Evolutionary conservation across 2,888 invertebrate species (phyloP), one percentile per base, ranked within the genome.

Genomic region (Agrochola litura): DNA sequence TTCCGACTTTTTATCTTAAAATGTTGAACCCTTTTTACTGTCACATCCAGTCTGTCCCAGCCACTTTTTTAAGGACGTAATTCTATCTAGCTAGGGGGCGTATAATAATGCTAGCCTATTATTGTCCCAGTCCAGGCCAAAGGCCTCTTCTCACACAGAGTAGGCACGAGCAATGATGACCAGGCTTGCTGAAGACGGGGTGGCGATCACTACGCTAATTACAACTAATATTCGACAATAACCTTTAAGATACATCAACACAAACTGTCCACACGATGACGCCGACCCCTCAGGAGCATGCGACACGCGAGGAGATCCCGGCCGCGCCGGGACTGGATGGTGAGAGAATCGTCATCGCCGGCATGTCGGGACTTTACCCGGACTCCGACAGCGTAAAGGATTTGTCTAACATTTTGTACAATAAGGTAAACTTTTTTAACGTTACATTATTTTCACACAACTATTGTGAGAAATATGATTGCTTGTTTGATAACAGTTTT

Each of bases 291-390:
- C 78, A 86, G 43, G 76, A 82, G 41, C 37, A 67, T 30, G 37
- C 12, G 8, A 41, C 52, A 4, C 12, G 22, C 12, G 46, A 60
- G 25, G 63, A 77, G 12, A 56, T 63, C 22, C 8, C 46, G 0
- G 10, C 43, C 0, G 6, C n/a, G 2, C 58, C 64, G 12, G 46
- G 10, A 0, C 14, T 22, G 12, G 64, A 71, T 56, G 88, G 86
- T 0, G 88, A 92, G 19, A 85, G 87, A 43, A 84, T 93, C 16
- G 93, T 94, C 54, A 92, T 94, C 61, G 85, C 92, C 0, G 94
- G 94, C 10, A 93, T 93, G 86, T 89, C 93, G 1, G 93, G 93
- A 0, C 82, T 91, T 22, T 93, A 90, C 71, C 93, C 94, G 0
- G 75, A 83, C 63, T 86, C 90, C 6, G 74, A 85, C 22, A 87